Evolutionary conservation across 92 coral and sea anemone genomes (phyloP).

Genomic region (Palythoa grandis): DNA sequence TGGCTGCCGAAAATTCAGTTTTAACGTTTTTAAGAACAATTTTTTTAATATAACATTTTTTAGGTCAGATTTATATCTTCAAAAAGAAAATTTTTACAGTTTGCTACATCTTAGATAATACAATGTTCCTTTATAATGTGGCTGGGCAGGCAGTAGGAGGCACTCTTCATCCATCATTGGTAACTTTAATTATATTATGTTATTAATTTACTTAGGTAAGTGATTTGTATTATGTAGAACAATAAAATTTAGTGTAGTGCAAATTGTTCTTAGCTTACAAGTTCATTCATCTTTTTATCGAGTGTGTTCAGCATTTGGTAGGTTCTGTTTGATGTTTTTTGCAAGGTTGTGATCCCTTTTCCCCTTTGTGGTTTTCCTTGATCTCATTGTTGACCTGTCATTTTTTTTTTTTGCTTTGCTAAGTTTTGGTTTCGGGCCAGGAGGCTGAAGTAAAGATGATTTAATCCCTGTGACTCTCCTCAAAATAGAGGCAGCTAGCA

Average conservation of each 20-base stretch:
- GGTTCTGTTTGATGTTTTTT: constrained; percentile 45
- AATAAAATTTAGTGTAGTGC: no score
- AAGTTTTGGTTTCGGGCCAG: constrained; percentile 26
- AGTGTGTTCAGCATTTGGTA: constrained; percentile 56
- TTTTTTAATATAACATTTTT: no score
- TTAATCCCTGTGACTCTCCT: constrained; percentile 59
- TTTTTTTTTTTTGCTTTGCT: not conserved
- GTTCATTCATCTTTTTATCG: not conserved
- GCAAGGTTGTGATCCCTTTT: constrained; percentile 60
- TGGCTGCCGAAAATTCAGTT: no score
- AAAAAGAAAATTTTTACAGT: no score
- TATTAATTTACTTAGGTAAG: not conserved
- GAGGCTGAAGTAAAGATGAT: constrained; percentile 58
- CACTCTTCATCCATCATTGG: not conserved
- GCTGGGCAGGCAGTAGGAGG: not conserved
- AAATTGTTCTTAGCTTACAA: no score
- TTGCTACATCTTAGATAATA: not conserved
- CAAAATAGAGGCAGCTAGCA: constrained; percentile 43
- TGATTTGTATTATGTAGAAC: not conserved
- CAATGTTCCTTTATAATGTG: not conserved
- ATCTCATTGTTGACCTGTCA: constrained; percentile 34
- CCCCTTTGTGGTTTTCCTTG: constrained; percentile 44
- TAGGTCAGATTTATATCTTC: no score
- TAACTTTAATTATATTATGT: not conserved
- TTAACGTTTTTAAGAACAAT: no score